A percentile compares a stretch with the other conserved stretches of the same genome.
Evolutionary conservation across 2,797 vertebrate genomes (phyloP).

Genomic region (Xiphorhynchus erythropygius): DNA sequence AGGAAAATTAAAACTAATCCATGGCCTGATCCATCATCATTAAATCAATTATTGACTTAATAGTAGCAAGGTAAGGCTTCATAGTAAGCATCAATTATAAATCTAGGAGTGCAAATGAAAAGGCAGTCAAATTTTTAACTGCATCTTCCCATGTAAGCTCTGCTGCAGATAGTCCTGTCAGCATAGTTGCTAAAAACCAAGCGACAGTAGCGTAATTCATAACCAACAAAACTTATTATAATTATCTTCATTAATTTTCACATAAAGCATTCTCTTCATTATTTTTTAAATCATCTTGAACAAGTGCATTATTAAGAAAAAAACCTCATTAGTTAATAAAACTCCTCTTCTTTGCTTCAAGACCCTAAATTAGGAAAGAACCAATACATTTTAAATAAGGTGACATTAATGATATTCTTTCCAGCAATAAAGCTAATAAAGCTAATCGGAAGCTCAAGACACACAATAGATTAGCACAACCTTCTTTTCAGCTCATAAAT

Average conservation of each 20-base stretch:
- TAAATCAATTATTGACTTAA: slow-evolving; percentile 7
- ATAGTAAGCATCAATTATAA: background rate
- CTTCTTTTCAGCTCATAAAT: slow-evolving; percentile 43
- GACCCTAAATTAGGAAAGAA: slow-evolving; percentile 27
- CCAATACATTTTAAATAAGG: slow-evolving; percentile 6
- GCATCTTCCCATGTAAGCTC: background rate
- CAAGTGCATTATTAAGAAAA: background rate
- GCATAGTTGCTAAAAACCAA: slow-evolving; percentile 37
- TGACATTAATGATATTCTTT: background rate
- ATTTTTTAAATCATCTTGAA: slow-evolving; percentile 25
- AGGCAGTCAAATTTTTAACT: background rate
- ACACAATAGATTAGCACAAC: slow-evolving; percentile 39
- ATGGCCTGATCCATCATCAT: background rate
- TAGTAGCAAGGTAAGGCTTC: background rate
- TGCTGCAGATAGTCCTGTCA: background rate
- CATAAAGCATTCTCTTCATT: slow-evolving; percentile 34
- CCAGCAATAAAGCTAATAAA: slow-evolving; percentile 35
- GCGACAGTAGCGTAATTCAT: background rate
- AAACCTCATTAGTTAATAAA: background rate
- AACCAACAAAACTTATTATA: slow-evolving; percentile 10
- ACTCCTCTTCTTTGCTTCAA: slow-evolving; percentile 30
- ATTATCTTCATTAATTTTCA: slow-evolving; percentile 46
- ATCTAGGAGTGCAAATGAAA: background rate
- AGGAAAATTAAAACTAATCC: background rate
- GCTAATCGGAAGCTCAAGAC: slow-evolving; percentile 14